These are phyloP conservation scores for Archilochus colubris DNA, from an alignment of 2,113 vertebrate genomes.

Conservation along the genomic window DNA sequence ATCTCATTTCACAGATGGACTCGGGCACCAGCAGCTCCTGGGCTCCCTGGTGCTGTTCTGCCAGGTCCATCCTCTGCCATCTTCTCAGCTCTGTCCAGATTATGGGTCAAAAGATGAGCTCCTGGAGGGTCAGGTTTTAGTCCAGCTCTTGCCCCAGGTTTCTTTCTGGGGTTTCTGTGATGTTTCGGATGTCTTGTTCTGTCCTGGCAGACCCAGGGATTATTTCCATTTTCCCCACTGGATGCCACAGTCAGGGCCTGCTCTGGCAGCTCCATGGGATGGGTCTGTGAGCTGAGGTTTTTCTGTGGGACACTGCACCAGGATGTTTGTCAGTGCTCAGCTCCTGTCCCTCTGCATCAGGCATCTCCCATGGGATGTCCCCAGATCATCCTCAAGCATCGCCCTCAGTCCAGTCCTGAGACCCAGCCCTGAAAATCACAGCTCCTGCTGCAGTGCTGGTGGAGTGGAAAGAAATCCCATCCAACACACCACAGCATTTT, in stretches of 20 bases:
- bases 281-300: neutral
- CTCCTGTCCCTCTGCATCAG: neutral
- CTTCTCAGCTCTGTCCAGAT: accelerated
- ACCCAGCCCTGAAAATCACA: neutral
- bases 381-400: too few species aligned
- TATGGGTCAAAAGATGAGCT: neutral
- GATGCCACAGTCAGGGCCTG: neutral
- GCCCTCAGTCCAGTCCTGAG: too few species aligned
- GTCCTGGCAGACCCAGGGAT: neutral
- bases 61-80: neutral
- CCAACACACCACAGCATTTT: too few species aligned
- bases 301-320: too few species aligned
- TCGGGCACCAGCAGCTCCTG: neutral
- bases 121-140: neutral
- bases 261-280: neutral
- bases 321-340: neutral
- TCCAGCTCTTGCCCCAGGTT: neutral
- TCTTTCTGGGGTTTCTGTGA: neutral
- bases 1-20: neutral
- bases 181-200: neutral
- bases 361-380: neutral
- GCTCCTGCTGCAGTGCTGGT: neutral
- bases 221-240: neutral
- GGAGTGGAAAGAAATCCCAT: neutral
- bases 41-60: neutral